A percentile compares a stretch with the other conserved stretches of the same genome.
These are phyloP conservation scores for Halcyon leucocephala DNA, from an alignment of 2,797 vertebrate species.

Conservation along the genomic window DNA sequence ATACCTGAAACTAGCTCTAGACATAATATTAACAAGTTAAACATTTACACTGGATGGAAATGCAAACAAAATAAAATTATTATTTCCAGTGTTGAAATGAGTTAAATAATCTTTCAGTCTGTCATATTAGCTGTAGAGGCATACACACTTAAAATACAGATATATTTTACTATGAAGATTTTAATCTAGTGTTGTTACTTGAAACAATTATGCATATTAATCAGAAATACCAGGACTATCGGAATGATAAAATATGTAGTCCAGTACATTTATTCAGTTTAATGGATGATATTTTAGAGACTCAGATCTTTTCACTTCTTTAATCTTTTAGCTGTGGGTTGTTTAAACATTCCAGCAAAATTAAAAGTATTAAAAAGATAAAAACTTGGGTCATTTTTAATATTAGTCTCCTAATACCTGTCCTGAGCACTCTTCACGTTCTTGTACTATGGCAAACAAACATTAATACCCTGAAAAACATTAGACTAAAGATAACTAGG, in stretches of 20 bases:
- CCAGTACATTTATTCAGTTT: not conserved
- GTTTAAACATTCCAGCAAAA: not conserved
- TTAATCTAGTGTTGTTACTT: not conserved
- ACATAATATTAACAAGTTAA: not conserved
- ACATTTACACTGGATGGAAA: not conserved
- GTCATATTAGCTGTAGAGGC: not conserved
- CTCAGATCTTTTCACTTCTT: not conserved
- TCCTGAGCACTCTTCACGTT: not conserved
- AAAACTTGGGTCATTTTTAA: not conserved
- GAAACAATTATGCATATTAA: not conserved
- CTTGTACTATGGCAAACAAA: not conserved
- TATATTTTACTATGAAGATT: not conserved
- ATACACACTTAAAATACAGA: not conserved
- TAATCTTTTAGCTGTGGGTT: not conserved
- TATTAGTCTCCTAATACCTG: not conserved
- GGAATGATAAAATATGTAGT: not conserved
- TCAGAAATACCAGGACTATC: not conserved
- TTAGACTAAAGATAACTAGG: not conserved
- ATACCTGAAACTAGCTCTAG: not conserved
- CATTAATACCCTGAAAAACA: not conserved
- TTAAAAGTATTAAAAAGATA: not conserved
- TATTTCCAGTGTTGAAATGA: not conserved
- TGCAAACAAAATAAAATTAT: not conserved
- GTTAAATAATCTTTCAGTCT: not conserved
- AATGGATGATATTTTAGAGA: not conserved